A percentile compares a stretch with the other conserved stretches of the same genome.
Conservation (phyloP, 2,888 invertebrate genomes). For the Idaea straminata region DNA sequence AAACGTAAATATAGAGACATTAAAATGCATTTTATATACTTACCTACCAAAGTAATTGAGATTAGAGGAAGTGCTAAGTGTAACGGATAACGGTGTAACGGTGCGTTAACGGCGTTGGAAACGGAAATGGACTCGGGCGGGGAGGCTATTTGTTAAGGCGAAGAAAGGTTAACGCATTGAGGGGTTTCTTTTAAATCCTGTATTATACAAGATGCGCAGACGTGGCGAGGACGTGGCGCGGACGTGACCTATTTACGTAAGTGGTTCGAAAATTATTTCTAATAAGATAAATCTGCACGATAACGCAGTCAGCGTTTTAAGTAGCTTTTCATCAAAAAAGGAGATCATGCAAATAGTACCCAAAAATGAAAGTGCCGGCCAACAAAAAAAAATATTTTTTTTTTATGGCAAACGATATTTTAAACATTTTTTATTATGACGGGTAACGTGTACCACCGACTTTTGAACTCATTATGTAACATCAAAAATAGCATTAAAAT, state of each 20-base stretch:
- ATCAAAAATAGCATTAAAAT: too few relatives aligned
- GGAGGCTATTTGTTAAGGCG: conserved; percentile 19
- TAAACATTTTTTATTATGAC: too few relatives aligned
- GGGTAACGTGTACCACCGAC: too few relatives aligned
- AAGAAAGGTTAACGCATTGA: conserved; percentile 16
- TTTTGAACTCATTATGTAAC: too few relatives aligned
- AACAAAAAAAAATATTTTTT: too few relatives aligned
- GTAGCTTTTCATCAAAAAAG: too few relatives aligned
- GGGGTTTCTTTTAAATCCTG: conserved; percentile 2
- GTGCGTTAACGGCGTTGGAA: conserved; percentile 30
- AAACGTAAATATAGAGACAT: not conserved
- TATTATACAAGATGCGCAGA: not conserved
- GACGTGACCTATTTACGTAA: not conserved
- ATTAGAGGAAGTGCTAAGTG: conserved; percentile 32
- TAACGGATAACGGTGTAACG: conserved; percentile 32
- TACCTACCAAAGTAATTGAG: conserved; percentile 22
- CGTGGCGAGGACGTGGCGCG: not conserved
- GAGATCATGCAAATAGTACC: too few relatives aligned
- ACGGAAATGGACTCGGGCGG: conserved; percentile 24
- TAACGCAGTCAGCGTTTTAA: too few relatives aligned
- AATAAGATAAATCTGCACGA: too few relatives aligned
- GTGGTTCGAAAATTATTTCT: too few relatives aligned
- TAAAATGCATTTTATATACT: conserved; percentile 19
- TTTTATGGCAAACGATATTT: too few relatives aligned
- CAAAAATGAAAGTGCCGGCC: too few relatives aligned